Evolutionary conservation across 1,140 invertebrate species (phyloP), one percentile per base, ranked within the genome.

Genomic region (Camponotus pennsylvanicus): DNA sequence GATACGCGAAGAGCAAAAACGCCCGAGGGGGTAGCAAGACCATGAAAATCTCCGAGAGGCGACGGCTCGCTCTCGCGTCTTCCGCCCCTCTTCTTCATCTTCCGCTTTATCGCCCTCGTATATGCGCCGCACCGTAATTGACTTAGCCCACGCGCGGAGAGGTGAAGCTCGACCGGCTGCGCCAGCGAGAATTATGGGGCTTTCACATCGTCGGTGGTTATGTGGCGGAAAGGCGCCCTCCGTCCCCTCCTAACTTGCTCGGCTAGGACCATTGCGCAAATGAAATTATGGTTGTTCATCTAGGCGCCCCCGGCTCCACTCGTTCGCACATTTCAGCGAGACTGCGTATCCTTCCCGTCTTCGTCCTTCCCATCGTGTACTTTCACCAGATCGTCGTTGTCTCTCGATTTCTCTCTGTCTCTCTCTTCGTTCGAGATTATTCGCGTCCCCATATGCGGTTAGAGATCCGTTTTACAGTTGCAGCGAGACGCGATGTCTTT

Each of bases 201-300:
- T 86, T 86, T 88, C 86, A 79, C 59, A 88, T 89, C 73, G 82
- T 27, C 9, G 37, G 5, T 84, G 67, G 73, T 87, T 70, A 77
- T 52, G 55, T 21, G 61, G 32, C 37, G 76, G 52, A 82, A 80
- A 86, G 84, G 70, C 37, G 8, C 32, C 27, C 11, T 18, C 49
- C 42, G 40, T 18, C 7, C 40, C 52, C 55, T 18, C 61, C 57
- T 63, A 40, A 11, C 57, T 49, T 52, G 76, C 21, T 59, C 42
- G 13, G 63, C 70, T 61, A 37, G 57, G 45, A 78, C 61, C 57
- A 82, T 76, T 83, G 55, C 85, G 45, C 57, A 77, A 77, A 88
- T 82, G 45, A 88, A 88, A 85, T 88, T 88, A 86, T 69, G 78
- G 55, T 76, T 86, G 64, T 86, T 86, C 63, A 67, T 57, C 45